Evolutionary conservation across 1,140 invertebrate species (phyloP), one percentile per base, ranked within the genome.

Genomic region (Bombus cullumanus): DNA sequence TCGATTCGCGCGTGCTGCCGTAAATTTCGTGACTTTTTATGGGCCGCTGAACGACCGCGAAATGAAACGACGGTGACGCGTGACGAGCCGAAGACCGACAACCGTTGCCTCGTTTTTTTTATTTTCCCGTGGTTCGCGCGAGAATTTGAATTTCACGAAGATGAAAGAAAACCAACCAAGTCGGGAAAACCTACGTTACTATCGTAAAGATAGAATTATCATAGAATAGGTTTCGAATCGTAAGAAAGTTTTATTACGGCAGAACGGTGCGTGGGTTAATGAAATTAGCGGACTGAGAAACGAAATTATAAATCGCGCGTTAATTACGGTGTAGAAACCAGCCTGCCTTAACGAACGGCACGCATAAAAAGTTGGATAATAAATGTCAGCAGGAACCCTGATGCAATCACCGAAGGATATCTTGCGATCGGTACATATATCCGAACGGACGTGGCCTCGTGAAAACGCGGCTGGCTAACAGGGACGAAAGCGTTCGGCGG

Each of bases 1-100:
- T 81, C 68, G 43, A 47, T 37, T 37, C 53, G 13, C 53, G 53
- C 64, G 77, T 41, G 77, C n/a, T 69, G 64, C 28, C 41, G 64
- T 80, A 80, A 80, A 81, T 71, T 81, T 57, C n/a, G 31, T 22
- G 78, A 80, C 31, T 59, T n/a, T 47, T 68, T 47, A 68, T 13
- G 62, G 62, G n/a, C 39, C 39, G n/a, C 28, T 25, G 39, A 13
- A 47, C 62, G 62, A 41, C 15, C n/a, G 57, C 59, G 39, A 43
- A 66, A 66, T 25, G 76, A 66, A 79, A 79, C 62, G 41, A 71
- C 37, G 68, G 64, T 34, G 41, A 68, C 64, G 57, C 34, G 64
- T 28, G 31, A 68, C 41, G 57, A 62, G 53, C 0, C 18, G 10
- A 47, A 34, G 43, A 31, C 8, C 41, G n/a, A 79, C n/a, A 41